Evolutionary conservation across 2,888 invertebrate species (phyloP).

Genomic region (Temnothorax rugatulus): DNA sequence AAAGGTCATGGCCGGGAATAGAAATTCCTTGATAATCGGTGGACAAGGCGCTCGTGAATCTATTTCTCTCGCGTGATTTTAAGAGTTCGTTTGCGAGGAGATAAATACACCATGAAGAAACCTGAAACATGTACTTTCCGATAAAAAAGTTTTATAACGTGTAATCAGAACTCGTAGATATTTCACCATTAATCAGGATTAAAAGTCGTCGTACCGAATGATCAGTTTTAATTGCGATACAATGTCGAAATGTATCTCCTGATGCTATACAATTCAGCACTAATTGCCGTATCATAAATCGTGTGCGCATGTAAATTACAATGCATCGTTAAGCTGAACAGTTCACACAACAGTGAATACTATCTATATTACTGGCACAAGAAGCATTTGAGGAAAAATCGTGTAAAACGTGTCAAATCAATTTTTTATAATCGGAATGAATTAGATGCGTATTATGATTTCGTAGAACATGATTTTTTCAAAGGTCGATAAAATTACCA

Average conservation of each 20-base stretch:
- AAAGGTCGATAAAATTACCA: background rate
- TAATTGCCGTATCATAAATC: constrained; percentile 50
- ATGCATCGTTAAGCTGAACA: constrained; percentile 38
- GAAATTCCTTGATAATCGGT: constrained; percentile 39
- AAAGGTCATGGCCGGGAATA: constrained; percentile 37
- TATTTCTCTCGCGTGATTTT: constrained; percentile 47
- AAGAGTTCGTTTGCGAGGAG: constrained; percentile 13
- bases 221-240: constrained; percentile 41
- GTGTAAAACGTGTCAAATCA: background rate
- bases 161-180: constrained; percentile 40
- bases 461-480: background rate
- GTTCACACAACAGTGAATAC: constrained; percentile 14
- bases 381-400: background rate
- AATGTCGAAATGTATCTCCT: constrained; percentile 31
- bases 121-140: background rate
- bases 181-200: constrained; percentile 47
- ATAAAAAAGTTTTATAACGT: background rate
- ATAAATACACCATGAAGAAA: constrained; percentile 15
- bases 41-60: constrained; percentile 6
- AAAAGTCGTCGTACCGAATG: constrained; percentile 16
- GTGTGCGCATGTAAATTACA: constrained; percentile 35
- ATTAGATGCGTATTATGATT: background rate
- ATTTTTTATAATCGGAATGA: background rate
- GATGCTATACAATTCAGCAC: constrained; percentile 32
- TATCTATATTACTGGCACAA: background rate